Evolutionary conservation across 2,888 invertebrate species (phyloP), one percentile per base, ranked within the genome.

Genomic region (Orgyia antiqua): DNA sequence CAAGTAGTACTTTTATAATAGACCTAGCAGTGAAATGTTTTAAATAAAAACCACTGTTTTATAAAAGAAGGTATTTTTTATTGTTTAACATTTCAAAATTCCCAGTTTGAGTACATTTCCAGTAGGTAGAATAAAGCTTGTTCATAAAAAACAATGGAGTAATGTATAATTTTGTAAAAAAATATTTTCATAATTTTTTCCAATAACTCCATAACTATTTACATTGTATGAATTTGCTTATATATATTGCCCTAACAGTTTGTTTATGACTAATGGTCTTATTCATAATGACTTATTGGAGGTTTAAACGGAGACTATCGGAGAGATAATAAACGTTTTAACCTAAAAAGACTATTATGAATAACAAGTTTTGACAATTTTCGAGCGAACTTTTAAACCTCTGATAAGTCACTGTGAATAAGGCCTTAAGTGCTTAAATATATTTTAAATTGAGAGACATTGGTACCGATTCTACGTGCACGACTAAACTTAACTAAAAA

Each of bases 191-290:
- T 57, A n/a, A n/a, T n/a, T n/a, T n/a, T 56, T 51, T 61, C 45
- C 58, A 60, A 69, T n/a, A 72, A 63, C 57, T 63, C 53, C 51
- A 36, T 80, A n/a, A n/a, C n/a, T n/a, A 78, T 77, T 69, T 77
- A 79, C 74, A 80, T 31, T 51, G 54, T 47, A 42, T 36, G 53
- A 55, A 45, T 48, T 45, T 58, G 59, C 45, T 50, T 24, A 31
- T 51, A n/a, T 43, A 32, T 48, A 36, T 45, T 42, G 44, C 41
- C 38, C 48, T 46, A 46, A 39, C 42, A n/a, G n/a, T n/a, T n/a
- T n/a, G n/a, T n/a, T n/a, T n/a, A n/a, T n/a, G n/a, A n/a, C n/a
- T n/a, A n/a, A n/a, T n/a, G n/a, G n/a, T n/a, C n/a, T n/a, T n/a
- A n/a, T n/a, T n/a, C 23, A 44, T 34, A 48, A 44, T 40, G 31